Evolutionary conservation across 2,888 invertebrate species (phyloP), one percentile per base, ranked within the genome.

Genomic region (Eueremaeus valkanovi): DNA sequence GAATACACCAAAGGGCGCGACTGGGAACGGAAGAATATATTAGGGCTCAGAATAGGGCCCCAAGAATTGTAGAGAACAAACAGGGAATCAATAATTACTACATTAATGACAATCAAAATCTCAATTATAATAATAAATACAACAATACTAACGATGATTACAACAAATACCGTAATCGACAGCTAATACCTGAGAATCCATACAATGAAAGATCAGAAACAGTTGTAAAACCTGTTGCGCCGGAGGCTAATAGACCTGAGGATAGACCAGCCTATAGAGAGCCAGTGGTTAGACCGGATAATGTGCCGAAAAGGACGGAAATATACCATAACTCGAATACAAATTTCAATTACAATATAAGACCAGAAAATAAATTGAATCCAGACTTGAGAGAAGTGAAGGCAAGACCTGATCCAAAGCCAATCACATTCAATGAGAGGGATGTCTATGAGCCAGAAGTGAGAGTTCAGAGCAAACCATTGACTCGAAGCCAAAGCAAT

Each of bases 131-230:
- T 66, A 24, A 21, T 36, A 66, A 21, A 36, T 21, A n/a, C 16
- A 29, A 21, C 18, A 36, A 33, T 36, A 66, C 36, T 31, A 0
- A 33, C 11, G 33, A 63, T 5, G 31, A 66, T 11, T 29, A 66
- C 21, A 33, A 66, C 8, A 66, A 66, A 31, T 66, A 66, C 18
- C n/a, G 36, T 1, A 70, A 70, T 29, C 40, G 70, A 70, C 42
- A 70, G 70, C 29, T 70, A 1, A 70, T 70, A 45, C 70, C 70
- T 16, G 70, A 70, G 16, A 45, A 70, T 18, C 42, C 70, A 0
- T 70, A 21, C 16, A 42, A 21, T 16, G 70, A 66, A 16, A 36
- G 21, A 5, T 0, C 33, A 21, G 66, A n/a, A 63, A 5, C 3
- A 8, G n/a, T 5, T 3, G 1, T 5, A 1, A 31, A n/a, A 63